Base-by-base conservation (phyloP, 2,888 invertebrate genomes). In the Caenorhabditis becei region DNA sequence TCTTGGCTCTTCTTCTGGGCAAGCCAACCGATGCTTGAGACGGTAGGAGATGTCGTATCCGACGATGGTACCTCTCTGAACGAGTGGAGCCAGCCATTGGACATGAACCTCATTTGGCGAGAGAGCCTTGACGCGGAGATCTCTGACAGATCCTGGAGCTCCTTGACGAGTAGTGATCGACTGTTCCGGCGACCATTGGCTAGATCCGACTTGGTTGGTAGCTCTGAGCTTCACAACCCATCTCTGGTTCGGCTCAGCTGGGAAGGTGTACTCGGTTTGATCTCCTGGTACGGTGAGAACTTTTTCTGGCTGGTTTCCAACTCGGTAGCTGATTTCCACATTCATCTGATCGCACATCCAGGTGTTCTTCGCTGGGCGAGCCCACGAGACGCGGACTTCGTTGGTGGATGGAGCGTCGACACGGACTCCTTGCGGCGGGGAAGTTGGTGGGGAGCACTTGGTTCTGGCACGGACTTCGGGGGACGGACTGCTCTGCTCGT, bases 1-100 rank as follows among this genome's bases (percentile, higher is more conserved):
- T 20, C 88, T 61, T 20, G 91, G 91, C 59, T 89, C 90, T 65
- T 91, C 91, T 51, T 91, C 89, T 8, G 91, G 90, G 82, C 91
- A 91, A 5, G 91, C 90, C 28, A 91, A 78, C n/a, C 91, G 88
- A 62, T 90, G 89, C 63, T 91, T 91, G 35, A 91, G 79, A 20
- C 90, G 81, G 79, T 91, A 91, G 62, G 88, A 89, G 83, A 91
- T 90, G 79, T 91, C 91, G 81, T 91, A 91, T 67, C 91, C 91
- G 58, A 91, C 90, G 54, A 91, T 90, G 26, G 86, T 86, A 62
- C 91, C 91, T 2, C 88, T 80, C 61, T 89, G 87, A 23, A 87
- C 86, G 7, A 86, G 67, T 18, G 91, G 91, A n/a, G 89, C 87
- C 18, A 84, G 63, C 91, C 91, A 91, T 61, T 83, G 86, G 23